Conservation (phyloP, 92 coral and sea anemone species). For the Parazoanthus darwini region DNA sequence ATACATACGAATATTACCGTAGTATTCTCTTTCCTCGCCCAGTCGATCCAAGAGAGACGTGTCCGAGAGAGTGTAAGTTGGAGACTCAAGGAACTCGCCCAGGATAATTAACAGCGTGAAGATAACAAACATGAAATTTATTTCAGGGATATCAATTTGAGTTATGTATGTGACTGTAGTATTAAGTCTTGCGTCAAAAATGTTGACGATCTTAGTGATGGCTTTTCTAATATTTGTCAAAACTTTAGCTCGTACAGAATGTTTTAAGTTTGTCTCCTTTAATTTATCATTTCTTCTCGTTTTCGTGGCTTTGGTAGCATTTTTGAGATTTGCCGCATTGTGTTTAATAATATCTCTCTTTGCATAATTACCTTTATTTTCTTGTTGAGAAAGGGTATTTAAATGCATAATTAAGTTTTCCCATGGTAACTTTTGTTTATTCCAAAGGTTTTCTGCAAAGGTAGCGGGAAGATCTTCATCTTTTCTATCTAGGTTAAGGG, state of each 20-base stretch:
- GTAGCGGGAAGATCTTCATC: background rate
- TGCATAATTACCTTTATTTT: background rate
- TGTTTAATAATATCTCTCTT: background rate
- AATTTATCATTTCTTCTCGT: background rate
- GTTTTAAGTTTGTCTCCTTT: background rate
- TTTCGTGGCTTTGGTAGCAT: background rate
- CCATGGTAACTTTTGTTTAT: background rate
- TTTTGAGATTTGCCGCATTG: background rate
- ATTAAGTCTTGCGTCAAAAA: conserved; percentile 35
- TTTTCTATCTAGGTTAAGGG: background rate
- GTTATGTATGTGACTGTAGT: conserved; percentile 54
- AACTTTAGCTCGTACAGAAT: background rate
- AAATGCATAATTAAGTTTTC: background rate
- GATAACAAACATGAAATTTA: conserved; percentile 60
- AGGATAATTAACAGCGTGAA: conserved; percentile 70
- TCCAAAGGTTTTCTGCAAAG: background rate
- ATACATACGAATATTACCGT: conserved; percentile 87
- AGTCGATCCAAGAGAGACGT: conserved; percentile 86
- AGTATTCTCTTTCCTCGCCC: conserved; percentile 76
- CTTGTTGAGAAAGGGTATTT: background rate
- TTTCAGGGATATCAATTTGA: conserved; percentile 60
- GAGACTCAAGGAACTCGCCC: conserved; percentile 92
- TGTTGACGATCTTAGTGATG: conserved; percentile 26
- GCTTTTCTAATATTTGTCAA: conserved; percentile 14
- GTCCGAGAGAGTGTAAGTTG: conserved; percentile 87